Evolutionary conservation across 2,113 vertebrate genomes (phyloP).

Genomic region (Rhea americana): DNA sequence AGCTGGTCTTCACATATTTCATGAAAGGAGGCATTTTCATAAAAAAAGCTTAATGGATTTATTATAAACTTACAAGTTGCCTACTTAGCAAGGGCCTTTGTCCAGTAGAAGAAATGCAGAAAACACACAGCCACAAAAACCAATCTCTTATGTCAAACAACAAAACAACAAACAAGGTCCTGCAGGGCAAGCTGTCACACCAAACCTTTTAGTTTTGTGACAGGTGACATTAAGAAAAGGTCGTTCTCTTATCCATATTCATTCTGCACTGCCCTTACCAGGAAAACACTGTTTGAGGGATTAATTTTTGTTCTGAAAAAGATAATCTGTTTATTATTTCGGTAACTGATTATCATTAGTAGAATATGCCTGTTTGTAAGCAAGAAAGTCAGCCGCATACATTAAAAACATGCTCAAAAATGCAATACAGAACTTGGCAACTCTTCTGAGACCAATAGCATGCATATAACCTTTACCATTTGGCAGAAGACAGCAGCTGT

Average conservation of each 20-base stretch:
- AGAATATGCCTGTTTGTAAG: background rate
- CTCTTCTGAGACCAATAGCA: background rate
- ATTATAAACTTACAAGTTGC: background rate
- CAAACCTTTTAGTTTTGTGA: constrained; percentile 45
- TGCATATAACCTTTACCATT: background rate
- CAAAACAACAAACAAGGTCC: constrained; percentile 12
- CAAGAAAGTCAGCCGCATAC: background rate
- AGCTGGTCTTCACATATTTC: background rate
- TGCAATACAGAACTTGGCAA: background rate
- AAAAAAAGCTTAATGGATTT: background rate
- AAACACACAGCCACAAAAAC: background rate
- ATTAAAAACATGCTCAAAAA: background rate
- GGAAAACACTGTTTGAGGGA: background rate
- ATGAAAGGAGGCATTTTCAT: background rate
- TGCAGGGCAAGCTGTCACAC: constrained; percentile 55
- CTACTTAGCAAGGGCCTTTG: background rate
- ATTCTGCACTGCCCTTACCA: constrained; percentile 7
- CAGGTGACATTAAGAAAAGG: constrained; percentile 74
- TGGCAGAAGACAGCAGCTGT: background rate
- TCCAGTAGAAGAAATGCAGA: background rate
- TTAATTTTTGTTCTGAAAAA: constrained; percentile 6
- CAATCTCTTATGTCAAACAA: constrained; percentile 43
- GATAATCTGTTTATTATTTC: background rate
- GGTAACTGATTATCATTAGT: background rate
- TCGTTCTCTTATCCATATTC: constrained; percentile 47